Evolutionary conservation across 2,113 vertebrate genomes (phyloP).

Genomic region (Taurulus bubalis): DNA sequence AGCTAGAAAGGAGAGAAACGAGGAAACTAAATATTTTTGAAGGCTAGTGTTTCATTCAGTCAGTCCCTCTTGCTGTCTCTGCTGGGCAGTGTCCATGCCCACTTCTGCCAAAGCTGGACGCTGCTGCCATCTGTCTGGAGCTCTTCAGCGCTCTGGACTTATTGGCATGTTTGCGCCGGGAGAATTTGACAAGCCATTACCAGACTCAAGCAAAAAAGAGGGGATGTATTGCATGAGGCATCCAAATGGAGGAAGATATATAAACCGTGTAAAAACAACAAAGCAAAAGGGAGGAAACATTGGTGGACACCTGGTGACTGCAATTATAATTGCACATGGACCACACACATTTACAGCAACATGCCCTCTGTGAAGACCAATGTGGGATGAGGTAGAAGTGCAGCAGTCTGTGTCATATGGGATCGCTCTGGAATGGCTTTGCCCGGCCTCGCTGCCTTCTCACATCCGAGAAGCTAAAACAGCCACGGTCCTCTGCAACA

Average conservation of each 20-base stretch:
- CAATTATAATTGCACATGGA: conserved; percentile 4
- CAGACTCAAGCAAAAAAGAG: conserved; percentile 13
- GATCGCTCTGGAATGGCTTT: conserved; percentile 20
- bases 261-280: conserved; percentile 22
- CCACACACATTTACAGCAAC: conserved; percentile 32
- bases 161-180: conserved; percentile 24
- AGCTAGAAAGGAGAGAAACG: conserved; percentile 28
- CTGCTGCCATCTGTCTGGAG: conserved; percentile 52
- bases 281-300: not conserved
- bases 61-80: conserved; percentile 36
- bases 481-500: not conserved
- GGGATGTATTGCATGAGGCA: not conserved
- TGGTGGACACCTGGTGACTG: conserved; percentile 10
- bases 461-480: conserved; percentile 4
- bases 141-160: conserved; percentile 32
- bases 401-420: conserved; percentile 9
- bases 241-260: conserved; percentile 32
- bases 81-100: conserved; percentile 46
- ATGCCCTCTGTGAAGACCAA: conserved; percentile 22
- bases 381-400: conserved; percentile 29
- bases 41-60: conserved; percentile 51
- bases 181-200: conserved; percentile 33
- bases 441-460: conserved; percentile 3
- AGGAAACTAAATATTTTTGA: conserved; percentile 20
- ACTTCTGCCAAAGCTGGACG: conserved; percentile 51